Base-by-base conservation (phyloP, 2,113 vertebrate genomes). In the Elephantulus edwardii region DNA sequence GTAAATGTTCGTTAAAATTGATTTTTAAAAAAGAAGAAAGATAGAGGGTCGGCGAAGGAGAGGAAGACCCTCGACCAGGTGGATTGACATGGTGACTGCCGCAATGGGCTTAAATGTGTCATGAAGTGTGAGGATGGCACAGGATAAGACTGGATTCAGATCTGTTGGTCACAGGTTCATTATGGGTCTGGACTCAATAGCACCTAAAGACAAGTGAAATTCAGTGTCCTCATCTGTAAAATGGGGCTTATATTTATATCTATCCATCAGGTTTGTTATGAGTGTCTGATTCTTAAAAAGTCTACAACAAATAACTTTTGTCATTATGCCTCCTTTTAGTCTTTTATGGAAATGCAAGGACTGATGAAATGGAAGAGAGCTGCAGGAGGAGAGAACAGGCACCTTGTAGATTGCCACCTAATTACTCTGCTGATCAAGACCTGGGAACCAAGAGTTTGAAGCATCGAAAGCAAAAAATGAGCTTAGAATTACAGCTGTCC, bases 281-380 rank as follows among this genome's bases (percentile, higher is more conserved):
- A 89, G 30, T 83, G 42, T 12, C 33, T 35, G 20, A 42, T 26
- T 89, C 68, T 64, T 16, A 13, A 22, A 80, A 77, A 66, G 14
- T 75, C 75, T 64, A 52, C 56, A 71, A 48, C 35, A 50, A 94
- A 92, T 46, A 62, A 24, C 80, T 89, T 91, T 83, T 40, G 26
- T 82, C 44, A 76, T 86, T 89, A 89, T 64, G 70, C 22, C 58
- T 80, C 42, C 83, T 79, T 56, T 66, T 26, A 46, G 74, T 88
- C 81, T 91, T 58, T 48, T 56, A 86, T 58, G 40, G 52, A 91
- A 91, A 81, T 68, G 44, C 46, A 56, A 83, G 52, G 48, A 8
- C 64, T 77, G 28, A 82, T 5, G n/a, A 33, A 52, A 58, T 44
- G 70, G 17, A n/a, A 80, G 30, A 91, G 60, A 80, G 30, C 26